Evolutionary conservation across 2,113 vertebrate species (phyloP).

Genomic region (Panurus biarmicus): DNA sequence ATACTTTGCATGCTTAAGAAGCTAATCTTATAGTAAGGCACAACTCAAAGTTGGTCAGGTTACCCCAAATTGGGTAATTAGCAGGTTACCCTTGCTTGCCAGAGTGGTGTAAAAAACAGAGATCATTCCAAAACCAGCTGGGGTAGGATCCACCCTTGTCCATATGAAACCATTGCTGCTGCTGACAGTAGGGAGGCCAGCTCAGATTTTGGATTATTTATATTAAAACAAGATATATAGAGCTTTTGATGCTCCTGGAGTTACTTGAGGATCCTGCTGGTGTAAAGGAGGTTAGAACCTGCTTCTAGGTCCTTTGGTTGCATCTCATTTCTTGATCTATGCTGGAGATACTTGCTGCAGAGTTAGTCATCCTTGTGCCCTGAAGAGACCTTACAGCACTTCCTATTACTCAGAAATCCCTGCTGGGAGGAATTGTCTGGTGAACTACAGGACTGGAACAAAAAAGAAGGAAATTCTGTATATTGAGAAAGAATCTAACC

Average conservation of each 20-base stretch:
- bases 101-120: background rate
- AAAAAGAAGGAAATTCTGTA: background rate
- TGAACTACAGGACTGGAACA: background rate
- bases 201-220: background rate
- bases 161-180: background rate
- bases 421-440: background rate
- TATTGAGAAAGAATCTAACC: background rate
- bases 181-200: background rate
- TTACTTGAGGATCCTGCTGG: background rate
- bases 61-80: too few relatives aligned
- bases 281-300: background rate
- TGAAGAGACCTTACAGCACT: background rate
- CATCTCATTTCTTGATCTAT: background rate
- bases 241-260: background rate
- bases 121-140: background rate
- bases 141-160: background rate
- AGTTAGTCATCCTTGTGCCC: conserved; percentile 16
- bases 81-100: rapidly evolving
- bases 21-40: background rate
- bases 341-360: background rate
- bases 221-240: background rate
- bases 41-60: background rate
- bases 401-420: background rate
- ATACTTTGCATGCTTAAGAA: background rate
- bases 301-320: background rate